phyloP scores from a whole-genome alignment of 1,140 invertebrate species.

The Aphelinus certus region DNA sequence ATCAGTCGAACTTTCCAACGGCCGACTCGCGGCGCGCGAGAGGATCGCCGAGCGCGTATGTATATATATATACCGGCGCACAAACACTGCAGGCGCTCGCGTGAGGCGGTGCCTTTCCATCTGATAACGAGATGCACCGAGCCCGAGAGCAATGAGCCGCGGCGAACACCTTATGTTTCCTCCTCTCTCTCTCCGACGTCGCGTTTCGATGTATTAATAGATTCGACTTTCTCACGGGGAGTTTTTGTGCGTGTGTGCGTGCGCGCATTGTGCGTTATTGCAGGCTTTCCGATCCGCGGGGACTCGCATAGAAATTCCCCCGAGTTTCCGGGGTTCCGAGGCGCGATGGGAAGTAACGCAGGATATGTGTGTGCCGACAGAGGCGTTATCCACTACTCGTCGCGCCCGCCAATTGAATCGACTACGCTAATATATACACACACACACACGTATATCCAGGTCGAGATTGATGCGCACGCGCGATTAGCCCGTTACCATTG shows the following conservation, averaged over 20 bases:
- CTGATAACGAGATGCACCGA: slow-evolving; percentile 30
- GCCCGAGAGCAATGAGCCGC: slow-evolving; percentile 1
- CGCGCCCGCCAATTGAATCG: too few species aligned
- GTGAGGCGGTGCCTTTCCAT: slow-evolving; percentile 12
- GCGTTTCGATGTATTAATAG: slow-evolving; percentile 10
- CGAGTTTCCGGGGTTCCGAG: not conserved
- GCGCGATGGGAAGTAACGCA: not conserved
- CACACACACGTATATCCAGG: too few species aligned
- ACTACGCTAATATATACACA: too few species aligned
- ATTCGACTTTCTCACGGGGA: slow-evolving; percentile 14
- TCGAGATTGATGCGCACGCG: too few species aligned
- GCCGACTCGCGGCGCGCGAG: not conserved
- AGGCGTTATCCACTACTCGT: too few species aligned
- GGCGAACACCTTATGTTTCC: slow-evolving; percentile 16
- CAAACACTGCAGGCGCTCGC: not conserved
- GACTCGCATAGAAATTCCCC: not conserved
- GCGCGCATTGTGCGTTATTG: not conserved
- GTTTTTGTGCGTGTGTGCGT: too few species aligned
- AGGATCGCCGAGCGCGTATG: not conserved
- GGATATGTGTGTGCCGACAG: too few species aligned
- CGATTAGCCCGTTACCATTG: too few species aligned
- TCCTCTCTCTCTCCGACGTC: not conserved
- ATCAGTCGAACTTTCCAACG: slow-evolving; percentile 21
- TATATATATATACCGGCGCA: not conserved
- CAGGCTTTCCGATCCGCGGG: slow-evolving; percentile 1